Percentiles rank a stretch among this genome's conserved stretches.
Conservation (phyloP, 2,113 vertebrate species). For the Barnardius zonarius region DNA sequence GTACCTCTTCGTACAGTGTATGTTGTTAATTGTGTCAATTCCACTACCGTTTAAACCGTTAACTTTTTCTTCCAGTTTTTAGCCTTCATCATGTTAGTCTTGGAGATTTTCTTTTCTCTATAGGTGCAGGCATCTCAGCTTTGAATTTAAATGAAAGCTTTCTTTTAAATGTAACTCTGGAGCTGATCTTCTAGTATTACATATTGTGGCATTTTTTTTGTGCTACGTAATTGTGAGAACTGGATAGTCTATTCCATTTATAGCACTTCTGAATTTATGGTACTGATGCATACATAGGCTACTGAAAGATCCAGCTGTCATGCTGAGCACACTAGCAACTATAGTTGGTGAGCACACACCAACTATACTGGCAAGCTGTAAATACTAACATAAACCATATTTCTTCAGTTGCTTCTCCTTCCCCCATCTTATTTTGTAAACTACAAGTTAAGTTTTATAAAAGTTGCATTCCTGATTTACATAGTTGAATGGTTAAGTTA, state of each 20-base stretch:
- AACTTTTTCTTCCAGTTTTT: neutral
- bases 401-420: neutral
- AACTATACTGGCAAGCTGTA: neutral
- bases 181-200: neutral
- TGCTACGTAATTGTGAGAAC: neutral
- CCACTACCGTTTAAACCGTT: neutral
- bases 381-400: neutral
- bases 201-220: neutral
- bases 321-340: neutral
- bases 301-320: slow-evolving; percentile 17
- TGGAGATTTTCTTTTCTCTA: neutral
- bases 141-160: neutral
- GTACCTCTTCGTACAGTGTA: neutral
- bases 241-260: neutral
- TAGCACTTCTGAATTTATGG: neutral
- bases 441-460: neutral
- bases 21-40: neutral
- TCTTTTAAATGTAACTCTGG: neutral
- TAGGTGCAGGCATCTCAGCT: neutral
- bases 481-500: neutral
- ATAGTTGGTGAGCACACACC: too few relatives aligned
- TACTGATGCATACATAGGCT: neutral
- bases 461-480: neutral
- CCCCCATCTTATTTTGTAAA: neutral
- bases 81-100: neutral